Conservation (phyloP, 2,888 invertebrate species). For the Caenorhabditis zanzibari region DNA sequence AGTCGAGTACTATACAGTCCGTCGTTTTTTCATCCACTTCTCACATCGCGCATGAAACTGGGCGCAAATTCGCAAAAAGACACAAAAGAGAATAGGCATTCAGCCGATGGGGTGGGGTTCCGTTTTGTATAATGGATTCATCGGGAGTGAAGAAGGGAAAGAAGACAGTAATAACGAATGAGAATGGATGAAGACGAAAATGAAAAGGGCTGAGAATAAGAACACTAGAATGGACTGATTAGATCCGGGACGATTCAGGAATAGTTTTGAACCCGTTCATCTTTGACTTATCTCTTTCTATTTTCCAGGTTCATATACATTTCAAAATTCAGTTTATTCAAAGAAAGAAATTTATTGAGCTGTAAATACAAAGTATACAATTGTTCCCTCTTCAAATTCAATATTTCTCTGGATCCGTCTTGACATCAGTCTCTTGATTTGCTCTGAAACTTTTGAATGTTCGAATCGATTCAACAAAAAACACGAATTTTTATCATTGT, state of each 20-base stretch:
- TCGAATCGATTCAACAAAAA: neutral
- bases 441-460: neutral
- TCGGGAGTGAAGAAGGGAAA: neutral
- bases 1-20: slow-evolving; percentile 36
- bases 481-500: neutral
- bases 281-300: no score
- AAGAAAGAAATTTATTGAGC: neutral
- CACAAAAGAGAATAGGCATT: slow-evolving; percentile 34
- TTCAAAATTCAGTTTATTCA: neutral
- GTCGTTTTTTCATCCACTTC: slow-evolving; percentile 18
- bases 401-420: neutral
- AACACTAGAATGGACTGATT: neutral
- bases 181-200: slow-evolving; percentile 1
- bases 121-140: slow-evolving; percentile 42
- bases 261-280: no score
- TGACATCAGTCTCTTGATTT: neutral
- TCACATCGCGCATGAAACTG: slow-evolving; percentile 46
- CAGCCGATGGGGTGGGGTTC: slow-evolving; percentile 8
- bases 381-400: neutral
- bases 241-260: neutral
- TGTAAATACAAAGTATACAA: neutral
- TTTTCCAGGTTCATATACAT: neutral
- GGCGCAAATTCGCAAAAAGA: slow-evolving; percentile 30
- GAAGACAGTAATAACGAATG: slow-evolving; percentile 17
- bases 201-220: neutral